phyloP scores from a whole-genome alignment of 2,797 vertebrate genomes.

The Acanthiza pusilla region DNA sequence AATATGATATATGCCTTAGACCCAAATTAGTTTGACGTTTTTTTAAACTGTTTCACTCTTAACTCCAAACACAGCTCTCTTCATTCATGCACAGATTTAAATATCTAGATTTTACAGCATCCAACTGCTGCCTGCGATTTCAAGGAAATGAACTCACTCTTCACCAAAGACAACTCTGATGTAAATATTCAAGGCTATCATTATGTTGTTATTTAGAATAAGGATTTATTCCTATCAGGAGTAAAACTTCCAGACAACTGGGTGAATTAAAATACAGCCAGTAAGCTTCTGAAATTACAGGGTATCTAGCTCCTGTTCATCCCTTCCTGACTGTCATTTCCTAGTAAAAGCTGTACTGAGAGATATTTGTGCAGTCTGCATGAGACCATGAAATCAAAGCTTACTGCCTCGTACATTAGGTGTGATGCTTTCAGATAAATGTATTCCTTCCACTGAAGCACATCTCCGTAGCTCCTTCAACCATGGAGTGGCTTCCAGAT shows the following conservation, averaged over 20 bases:
- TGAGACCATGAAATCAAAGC: constrained; percentile 60
- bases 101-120: not conserved
- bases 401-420: not conserved
- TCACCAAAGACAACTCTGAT: not conserved
- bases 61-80: not conserved
- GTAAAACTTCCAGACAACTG: not conserved
- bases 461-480: constrained; percentile 16
- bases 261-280: not conserved
- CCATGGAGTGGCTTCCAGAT: constrained; percentile 44
- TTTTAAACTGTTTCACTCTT: not conserved
- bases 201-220: not conserved
- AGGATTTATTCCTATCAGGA: constrained; percentile 1
- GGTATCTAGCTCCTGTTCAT: not conserved
- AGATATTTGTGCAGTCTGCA: constrained; percentile 51
- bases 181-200: not conserved
- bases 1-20: not conserved
- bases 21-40: not conserved
- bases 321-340: constrained; percentile 7
- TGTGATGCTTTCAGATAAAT: constrained; percentile 32
- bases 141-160: not conserved
- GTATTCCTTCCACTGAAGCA: constrained; percentile 39
- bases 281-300: constrained; percentile 11
- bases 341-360: not conserved
- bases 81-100: not conserved
- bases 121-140: not conserved